Evolutionary conservation across 1,140 invertebrate species (phyloP).

Genomic region (Periplaneta americana): DNA sequence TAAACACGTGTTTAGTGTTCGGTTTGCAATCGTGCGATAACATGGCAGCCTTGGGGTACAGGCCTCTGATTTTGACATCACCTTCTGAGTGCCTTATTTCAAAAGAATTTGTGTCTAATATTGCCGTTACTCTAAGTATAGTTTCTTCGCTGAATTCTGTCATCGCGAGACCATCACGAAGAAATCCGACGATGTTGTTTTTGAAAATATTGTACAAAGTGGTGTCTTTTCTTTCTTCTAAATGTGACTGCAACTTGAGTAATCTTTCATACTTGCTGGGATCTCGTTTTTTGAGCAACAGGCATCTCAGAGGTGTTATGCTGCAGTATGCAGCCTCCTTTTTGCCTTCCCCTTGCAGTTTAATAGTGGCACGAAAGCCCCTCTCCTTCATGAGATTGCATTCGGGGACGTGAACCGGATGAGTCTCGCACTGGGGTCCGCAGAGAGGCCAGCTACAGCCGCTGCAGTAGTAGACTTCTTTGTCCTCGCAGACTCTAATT

Average conservation of each 20-base stretch:
- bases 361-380: slow-evolving; percentile 21
- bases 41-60: slow-evolving; percentile 55
- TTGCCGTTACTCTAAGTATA: slow-evolving; percentile 56
- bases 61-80: slow-evolving; percentile 35
- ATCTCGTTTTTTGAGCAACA: slow-evolving; percentile 22
- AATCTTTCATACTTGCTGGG: slow-evolving; percentile 22
- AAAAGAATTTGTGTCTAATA: slow-evolving; percentile 60
- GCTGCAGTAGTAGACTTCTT: slow-evolving; percentile 24
- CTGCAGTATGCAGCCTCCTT: slow-evolving; percentile 32
- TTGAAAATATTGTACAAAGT: slow-evolving; percentile 4
- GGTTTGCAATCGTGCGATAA: slow-evolving; percentile 31
- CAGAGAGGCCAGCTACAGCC: slow-evolving; percentile 32
- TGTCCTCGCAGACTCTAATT: slow-evolving; percentile 6
- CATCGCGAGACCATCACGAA: slow-evolving; percentile 35
- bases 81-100: slow-evolving; percentile 4
- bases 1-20: slow-evolving; percentile 31
- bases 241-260: slow-evolving; percentile 23
- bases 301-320: slow-evolving; percentile 32
- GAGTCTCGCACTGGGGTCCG: slow-evolving; percentile 21
- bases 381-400: slow-evolving; percentile 26
- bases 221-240: slow-evolving; percentile 18
- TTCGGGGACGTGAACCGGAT: slow-evolving; percentile 24
- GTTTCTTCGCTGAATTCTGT: slow-evolving; percentile 46
- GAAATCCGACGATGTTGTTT: slow-evolving; percentile 9
- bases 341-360: slow-evolving; percentile 16